phyloP scores from a whole-genome alignment of 37 sponge, comb jelly and placozoan genomes.

The Mnemiopsis leidyi region DNA sequence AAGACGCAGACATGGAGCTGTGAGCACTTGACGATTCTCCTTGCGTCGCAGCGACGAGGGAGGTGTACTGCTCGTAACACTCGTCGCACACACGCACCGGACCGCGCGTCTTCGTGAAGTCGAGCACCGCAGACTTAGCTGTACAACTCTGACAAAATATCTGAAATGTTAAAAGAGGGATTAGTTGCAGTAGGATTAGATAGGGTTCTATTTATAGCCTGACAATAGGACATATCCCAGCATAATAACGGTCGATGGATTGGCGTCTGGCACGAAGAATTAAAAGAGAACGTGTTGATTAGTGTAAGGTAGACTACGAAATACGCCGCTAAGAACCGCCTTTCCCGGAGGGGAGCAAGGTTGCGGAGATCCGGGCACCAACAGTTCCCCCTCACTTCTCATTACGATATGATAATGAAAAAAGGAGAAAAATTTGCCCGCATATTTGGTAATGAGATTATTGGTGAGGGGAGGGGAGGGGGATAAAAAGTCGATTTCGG shows the following conservation, averaged over 20 bases:
- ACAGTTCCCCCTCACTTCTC: neutral
- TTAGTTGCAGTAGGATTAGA: neutral
- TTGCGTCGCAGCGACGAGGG: neutral
- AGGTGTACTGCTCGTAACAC: constrained; percentile 9
- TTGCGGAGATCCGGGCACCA: neutral
- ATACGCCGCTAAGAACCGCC: too few relatives aligned
- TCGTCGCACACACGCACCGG: constrained; percentile 29
- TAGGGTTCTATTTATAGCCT: neutral
- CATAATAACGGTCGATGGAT: neutral
- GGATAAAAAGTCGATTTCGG: neutral
- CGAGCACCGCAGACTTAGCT: neutral
- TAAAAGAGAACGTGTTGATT: neutral
- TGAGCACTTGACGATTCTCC: neutral
- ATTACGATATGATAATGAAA: neutral
- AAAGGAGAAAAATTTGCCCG: neutral
- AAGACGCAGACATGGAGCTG: neutral
- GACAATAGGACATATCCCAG: neutral
- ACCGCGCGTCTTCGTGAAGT: neutral
- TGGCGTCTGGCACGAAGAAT: neutral
- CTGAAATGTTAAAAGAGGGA: neutral
- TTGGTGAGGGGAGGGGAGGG: neutral
- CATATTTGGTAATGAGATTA: neutral
- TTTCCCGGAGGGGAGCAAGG: too few relatives aligned
- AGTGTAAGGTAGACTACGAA: too few relatives aligned
- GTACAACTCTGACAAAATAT: constrained; percentile 39